Evolutionary conservation across 2,113 vertebrate genomes (phyloP).

Genomic region (Plestiodon gilberti): DNA sequence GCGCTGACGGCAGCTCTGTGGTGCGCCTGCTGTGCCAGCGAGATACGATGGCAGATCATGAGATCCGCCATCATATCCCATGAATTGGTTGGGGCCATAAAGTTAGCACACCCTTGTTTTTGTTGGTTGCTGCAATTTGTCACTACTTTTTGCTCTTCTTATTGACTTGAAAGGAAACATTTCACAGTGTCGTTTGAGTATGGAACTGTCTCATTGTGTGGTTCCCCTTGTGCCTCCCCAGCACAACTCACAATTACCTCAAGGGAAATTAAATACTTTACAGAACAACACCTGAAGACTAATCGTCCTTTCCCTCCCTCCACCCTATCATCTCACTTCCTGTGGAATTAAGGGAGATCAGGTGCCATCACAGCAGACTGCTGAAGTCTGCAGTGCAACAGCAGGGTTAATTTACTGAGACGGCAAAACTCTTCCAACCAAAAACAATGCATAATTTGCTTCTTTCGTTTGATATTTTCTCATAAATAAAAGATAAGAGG

Average conservation of each 20-base stretch:
- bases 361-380: slow-evolving; percentile 50
- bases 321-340: neutral
- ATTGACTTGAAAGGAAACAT: neutral
- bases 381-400: neutral
- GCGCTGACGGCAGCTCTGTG: too few species aligned
- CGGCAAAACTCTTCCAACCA: slow-evolving; percentile 25
- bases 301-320: neutral
- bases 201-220: neutral
- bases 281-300: neutral
- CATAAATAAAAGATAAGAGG: slow-evolving; percentile 73
- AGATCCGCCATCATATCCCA: too few species aligned
- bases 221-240: neutral
- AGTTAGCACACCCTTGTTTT: too few species aligned
- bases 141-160: neutral
- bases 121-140: too few species aligned
- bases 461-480: slow-evolving; percentile 59
- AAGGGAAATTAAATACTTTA: neutral
- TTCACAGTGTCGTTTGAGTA: neutral
- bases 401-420: slow-evolving; percentile 36
- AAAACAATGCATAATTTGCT: slow-evolving; percentile 51
- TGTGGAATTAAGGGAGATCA: slow-evolving; percentile 38
- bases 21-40: too few species aligned
- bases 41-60: too few species aligned
- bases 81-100: too few species aligned
- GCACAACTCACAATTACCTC: neutral